These are phyloP conservation scores for Eupithecia tripunctaria DNA, from an alignment of 2,888 invertebrate species.

Conservation along the genomic window DNA sequence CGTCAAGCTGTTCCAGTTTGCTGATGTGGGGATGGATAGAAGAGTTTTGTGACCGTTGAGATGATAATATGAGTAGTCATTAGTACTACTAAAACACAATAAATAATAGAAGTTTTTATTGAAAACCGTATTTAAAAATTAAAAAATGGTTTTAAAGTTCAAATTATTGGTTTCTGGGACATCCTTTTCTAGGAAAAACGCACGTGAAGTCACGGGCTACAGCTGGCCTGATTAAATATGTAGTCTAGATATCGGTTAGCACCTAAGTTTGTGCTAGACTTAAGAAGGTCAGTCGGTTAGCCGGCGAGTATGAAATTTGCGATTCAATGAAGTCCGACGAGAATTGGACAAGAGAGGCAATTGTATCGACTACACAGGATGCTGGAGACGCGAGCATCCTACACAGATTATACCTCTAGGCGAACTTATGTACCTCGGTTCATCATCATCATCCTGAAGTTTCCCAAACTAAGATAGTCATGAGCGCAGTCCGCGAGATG, in stretches of 20 bases:
- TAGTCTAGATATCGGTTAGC: neutral
- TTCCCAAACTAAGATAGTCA: no score
- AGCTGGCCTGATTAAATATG: neutral
- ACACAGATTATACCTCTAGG: neutral
- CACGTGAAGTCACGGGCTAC: neutral
- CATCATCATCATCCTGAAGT: neutral
- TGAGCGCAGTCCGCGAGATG: no score
- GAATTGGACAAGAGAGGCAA: conserved; percentile 41
- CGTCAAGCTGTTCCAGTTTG: conserved; percentile 8
- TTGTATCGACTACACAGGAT: conserved; percentile 42
- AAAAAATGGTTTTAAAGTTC: neutral
- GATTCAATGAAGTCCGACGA: conserved; percentile 44
- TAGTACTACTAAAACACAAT: neutral
- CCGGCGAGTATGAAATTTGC: conserved; percentile 39
- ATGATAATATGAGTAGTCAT: neutral
- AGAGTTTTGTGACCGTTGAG: neutral
- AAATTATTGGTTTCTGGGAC: neutral
- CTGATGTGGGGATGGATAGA: neutral
- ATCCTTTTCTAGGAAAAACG: neutral
- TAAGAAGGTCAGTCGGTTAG: conserved; percentile 36
- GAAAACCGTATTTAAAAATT: no score
- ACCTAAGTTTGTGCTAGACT: neutral
- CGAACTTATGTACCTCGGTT: conserved; percentile 5
- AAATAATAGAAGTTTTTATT: neutral
- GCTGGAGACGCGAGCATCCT: conserved; percentile 39